Conservation (phyloP, 2,797 vertebrate genomes). For the Syngnathus acus region DNA sequence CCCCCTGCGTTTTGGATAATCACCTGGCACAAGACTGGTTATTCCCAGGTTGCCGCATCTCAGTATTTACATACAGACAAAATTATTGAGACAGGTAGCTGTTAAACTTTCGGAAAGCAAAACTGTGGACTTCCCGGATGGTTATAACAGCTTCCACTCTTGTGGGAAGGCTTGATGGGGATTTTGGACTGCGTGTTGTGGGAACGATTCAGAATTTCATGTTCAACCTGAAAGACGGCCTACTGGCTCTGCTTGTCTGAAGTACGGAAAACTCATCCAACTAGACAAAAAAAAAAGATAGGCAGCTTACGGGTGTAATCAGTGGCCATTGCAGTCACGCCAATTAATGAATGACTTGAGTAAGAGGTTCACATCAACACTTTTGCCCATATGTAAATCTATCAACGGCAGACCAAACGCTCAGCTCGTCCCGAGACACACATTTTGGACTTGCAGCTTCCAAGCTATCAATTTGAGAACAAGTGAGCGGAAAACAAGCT, state of each 20-base stretch:
- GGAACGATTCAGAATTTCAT: background rate
- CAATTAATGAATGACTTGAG: background rate
- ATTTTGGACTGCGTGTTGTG: background rate
- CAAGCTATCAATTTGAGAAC: slow-evolving; percentile 30
- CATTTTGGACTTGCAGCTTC: slow-evolving; percentile 41
- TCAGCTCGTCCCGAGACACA: slow-evolving; percentile 43
- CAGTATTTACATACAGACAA: background rate
- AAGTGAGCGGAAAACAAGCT: slow-evolving; percentile 31
- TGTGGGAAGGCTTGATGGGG: background rate
- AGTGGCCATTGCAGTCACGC: no score
- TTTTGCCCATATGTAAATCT: background rate
- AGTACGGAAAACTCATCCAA: background rate
- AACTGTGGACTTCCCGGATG: background rate
- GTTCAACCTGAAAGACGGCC: background rate
- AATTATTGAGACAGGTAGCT: background rate
- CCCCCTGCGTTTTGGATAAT: background rate
- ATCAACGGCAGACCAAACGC: slow-evolving; percentile 19
- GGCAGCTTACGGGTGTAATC: no score
- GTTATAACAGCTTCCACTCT: background rate
- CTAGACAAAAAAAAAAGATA: background rate
- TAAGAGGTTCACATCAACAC: background rate
- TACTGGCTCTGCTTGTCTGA: background rate
- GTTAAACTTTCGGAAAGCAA: background rate
- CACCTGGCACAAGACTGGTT: background rate
- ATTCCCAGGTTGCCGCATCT: background rate